Conservation (phyloP, 2,888 invertebrate species). For the Lumbricus terrestris region DNA sequence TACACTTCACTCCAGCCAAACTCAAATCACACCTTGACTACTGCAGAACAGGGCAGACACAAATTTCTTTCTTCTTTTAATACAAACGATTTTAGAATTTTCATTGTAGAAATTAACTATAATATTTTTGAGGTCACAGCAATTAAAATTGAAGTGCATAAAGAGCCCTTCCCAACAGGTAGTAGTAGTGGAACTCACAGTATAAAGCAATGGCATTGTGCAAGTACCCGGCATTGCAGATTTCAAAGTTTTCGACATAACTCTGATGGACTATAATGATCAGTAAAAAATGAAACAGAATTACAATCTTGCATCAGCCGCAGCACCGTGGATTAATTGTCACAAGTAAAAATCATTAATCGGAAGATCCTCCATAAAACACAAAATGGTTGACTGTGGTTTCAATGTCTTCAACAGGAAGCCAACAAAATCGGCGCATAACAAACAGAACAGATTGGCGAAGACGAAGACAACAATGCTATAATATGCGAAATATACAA, state of each 20-base stretch:
- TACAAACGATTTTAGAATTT: background rate
- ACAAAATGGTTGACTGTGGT: background rate
- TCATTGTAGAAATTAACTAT: background rate
- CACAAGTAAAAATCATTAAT: too few relatives aligned
- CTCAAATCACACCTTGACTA: background rate
- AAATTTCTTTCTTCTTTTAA: background rate
- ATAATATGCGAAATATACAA: background rate
- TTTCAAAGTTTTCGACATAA: background rate
- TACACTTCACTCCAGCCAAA: background rate
- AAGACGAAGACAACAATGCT: background rate
- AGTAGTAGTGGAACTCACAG: background rate
- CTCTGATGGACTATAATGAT: background rate
- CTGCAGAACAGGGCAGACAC: too few relatives aligned
- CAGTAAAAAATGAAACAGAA: background rate
- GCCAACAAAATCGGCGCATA: background rate
- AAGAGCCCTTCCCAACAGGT: background rate
- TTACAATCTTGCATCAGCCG: background rate
- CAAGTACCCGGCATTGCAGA: background rate
- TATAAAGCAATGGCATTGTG: background rate
- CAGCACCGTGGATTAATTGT: background rate
- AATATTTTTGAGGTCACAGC: background rate
- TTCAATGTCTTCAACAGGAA: background rate
- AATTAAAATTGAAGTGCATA: background rate
- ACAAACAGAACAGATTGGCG: background rate
- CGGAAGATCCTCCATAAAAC: background rate